Percentiles rank a stretch among this genome's conserved stretches.
phyloP scores from a whole-genome alignment of 2,113 vertebrate genomes.

The Lycocorax pyrrhopterus region DNA sequence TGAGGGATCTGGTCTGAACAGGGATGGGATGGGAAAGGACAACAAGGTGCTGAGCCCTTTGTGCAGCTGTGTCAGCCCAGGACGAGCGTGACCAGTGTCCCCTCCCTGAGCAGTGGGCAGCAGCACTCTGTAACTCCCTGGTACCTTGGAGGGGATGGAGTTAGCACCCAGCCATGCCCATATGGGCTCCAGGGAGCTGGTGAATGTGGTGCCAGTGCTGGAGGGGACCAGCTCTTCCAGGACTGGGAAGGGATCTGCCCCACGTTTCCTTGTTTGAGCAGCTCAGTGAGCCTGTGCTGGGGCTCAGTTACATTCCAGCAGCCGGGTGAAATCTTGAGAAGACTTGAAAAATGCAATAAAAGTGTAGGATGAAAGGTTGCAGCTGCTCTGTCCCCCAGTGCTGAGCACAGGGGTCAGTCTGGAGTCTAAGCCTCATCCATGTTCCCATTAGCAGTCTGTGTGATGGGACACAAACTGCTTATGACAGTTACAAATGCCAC shows the following conservation, averaged over 20 bases:
- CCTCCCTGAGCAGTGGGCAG: neutral
- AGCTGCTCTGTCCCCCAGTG: conserved; percentile 4
- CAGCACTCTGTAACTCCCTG: neutral
- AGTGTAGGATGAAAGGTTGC: conserved; percentile 9
- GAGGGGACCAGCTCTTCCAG: neutral
- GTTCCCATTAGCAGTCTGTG: neutral
- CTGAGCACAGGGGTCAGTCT: neutral
- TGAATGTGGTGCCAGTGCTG: accelerated
- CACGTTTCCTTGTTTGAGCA: neutral
- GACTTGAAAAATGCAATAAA: conserved; percentile 3
- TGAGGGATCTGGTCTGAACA: neutral
- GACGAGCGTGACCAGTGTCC: neutral
- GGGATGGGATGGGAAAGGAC: neutral
- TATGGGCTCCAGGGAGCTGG: neutral
- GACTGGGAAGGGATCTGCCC: neutral
- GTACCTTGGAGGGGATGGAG: neutral
- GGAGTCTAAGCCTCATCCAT: neutral
- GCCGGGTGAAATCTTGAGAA: neutral
- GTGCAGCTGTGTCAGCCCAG: neutral
- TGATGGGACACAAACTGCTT: neutral
- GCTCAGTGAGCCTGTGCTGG: neutral
- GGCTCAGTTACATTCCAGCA: neutral
- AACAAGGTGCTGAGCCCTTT: neutral
- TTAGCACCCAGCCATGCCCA: neutral
- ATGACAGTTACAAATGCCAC: neutral